A percentile compares a stretch with the other conserved stretches of the same genome.
phyloP scores from a whole-genome alignment of 2,888 invertebrate species.

The Tenodera sinensis region DNA sequence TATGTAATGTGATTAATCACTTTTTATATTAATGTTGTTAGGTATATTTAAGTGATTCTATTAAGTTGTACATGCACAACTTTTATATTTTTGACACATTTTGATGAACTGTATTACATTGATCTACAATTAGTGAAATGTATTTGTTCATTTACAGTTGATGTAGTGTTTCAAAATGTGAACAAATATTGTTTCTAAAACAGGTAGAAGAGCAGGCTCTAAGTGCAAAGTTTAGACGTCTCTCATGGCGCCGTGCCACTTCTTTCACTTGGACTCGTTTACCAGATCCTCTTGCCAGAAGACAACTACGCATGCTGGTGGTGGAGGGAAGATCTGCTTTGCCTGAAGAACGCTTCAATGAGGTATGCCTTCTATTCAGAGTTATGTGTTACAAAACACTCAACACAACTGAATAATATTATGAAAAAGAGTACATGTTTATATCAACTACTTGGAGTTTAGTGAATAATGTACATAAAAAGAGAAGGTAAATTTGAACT shows the following conservation, averaged over 20 bases:
- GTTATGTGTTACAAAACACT: background rate
- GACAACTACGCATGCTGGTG: constrained; percentile 68
- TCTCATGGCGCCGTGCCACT: constrained; percentile 70
- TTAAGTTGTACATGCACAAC: no score
- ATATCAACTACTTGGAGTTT: background rate
- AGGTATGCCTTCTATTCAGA: constrained; percentile 48
- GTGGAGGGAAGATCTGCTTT: constrained; percentile 71
- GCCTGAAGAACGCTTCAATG: constrained; percentile 67
- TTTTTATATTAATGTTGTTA: no score
- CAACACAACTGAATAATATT: background rate
- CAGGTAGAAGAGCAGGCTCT: constrained; percentile 63
- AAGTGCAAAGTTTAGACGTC: constrained; percentile 68
- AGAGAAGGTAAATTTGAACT: no score
- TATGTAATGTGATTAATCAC: no score
- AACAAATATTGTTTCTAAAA: background rate
- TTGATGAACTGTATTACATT: no score
- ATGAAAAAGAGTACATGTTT: background rate
- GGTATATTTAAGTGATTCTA: no score
- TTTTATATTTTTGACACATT: no score
- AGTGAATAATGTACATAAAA: no score
- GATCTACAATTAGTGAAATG: no score
- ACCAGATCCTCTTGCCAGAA: constrained; percentile 60
- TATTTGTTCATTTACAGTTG: background rate
- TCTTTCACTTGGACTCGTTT: constrained; percentile 66
- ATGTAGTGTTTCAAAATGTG: background rate